A percentile compares a stretch with the other conserved stretches of the same genome.
These are phyloP conservation scores for Bradypus variegatus DNA, from an alignment of 2,797 vertebrate species.

Conservation along the genomic window DNA sequence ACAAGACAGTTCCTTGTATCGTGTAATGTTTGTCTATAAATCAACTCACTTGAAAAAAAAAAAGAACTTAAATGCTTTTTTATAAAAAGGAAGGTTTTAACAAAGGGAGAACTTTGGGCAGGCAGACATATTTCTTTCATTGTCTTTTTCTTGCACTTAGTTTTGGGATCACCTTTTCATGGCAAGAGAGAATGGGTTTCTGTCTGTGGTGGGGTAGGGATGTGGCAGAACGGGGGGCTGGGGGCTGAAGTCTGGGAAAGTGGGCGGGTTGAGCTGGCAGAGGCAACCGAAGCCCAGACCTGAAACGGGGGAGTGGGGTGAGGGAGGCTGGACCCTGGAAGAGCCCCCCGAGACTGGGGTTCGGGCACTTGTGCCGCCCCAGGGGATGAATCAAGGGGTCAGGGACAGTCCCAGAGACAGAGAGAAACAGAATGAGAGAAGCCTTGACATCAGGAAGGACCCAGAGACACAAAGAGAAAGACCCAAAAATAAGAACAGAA, in stretches of 20 bases:
- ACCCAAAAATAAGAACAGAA: not conserved
- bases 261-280: not conserved
- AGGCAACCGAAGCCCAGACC: not conserved
- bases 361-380: accelerated
- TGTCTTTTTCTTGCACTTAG: not conserved
- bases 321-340: not conserved
- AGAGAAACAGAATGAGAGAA: not conserved
- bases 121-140: not conserved
- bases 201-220: not conserved
- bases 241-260: not conserved
- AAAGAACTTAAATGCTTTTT: not conserved
- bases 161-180: not conserved
- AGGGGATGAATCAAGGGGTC: accelerated
- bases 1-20: too few species aligned
- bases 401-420: too few species aligned
- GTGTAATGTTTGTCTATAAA: not conserved
- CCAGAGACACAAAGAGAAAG: not conserved
- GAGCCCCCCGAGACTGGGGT: not conserved
- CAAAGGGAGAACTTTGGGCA: not conserved
- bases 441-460: not conserved
- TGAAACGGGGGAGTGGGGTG: not conserved
- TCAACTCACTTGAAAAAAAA: not conserved
- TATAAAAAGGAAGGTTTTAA: not conserved
- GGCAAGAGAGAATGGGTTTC: not conserved
- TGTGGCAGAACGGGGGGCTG: not conserved